Percentiles rank a stretch among this genome's conserved stretches.
Evolutionary conservation across 2,888 invertebrate genomes (phyloP).

Genomic region (Drosophila nigricruria): DNA sequence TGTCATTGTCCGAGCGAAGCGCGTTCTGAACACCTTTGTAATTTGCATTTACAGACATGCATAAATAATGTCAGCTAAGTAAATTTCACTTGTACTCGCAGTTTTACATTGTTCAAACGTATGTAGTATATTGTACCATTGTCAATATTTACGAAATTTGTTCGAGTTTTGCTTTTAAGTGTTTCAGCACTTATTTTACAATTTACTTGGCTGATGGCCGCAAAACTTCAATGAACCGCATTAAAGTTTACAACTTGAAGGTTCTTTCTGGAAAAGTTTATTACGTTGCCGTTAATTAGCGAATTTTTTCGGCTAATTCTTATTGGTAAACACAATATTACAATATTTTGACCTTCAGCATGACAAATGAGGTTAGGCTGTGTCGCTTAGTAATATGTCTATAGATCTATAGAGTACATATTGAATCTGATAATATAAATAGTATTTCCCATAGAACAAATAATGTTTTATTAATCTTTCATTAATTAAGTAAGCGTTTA

Average conservation of each 20-base stretch:
- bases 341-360: constrained; percentile 42
- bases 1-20: constrained; percentile 49
- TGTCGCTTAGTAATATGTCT: background rate
- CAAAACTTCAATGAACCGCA: constrained; percentile 43
- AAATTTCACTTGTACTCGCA: constrained; percentile 48
- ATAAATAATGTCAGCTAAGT: constrained; percentile 59
- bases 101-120: constrained; percentile 18
- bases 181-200: constrained; percentile 20
- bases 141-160: constrained; percentile 52
- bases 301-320: constrained; percentile 31
- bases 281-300: constrained; percentile 33
- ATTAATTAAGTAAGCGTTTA: background rate
- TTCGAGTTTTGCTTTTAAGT: constrained; percentile 37
- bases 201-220: constrained; percentile 24
- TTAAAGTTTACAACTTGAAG: constrained; percentile 26
- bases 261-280: constrained; percentile 35
- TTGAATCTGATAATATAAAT: background rate
- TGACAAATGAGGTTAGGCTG: constrained; percentile 22
- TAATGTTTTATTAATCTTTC: background rate
- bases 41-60: constrained; percentile 66
- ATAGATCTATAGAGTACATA: background rate
- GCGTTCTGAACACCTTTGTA: constrained; percentile 55
- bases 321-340: constrained; percentile 27
- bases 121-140: constrained; percentile 16
- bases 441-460: background rate